A percentile compares a stretch with the other conserved stretches of the same genome.
Conservation (phyloP, 2,888 invertebrate genomes). For the Clunio marinus region DNA sequence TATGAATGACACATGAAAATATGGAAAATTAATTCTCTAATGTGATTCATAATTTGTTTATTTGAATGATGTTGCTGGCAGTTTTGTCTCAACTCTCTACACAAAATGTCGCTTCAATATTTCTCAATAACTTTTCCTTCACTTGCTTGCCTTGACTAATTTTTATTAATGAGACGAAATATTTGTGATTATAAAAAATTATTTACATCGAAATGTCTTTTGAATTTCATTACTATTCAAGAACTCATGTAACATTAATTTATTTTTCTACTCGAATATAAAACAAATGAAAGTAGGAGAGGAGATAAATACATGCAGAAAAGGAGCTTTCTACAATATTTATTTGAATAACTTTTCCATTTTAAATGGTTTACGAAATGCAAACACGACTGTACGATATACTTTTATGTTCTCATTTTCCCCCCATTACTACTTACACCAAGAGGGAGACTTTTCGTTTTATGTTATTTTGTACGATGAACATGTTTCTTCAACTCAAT, state of each 20-base stretch:
- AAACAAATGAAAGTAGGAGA: neutral
- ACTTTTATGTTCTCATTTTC: neutral
- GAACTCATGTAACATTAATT: neutral
- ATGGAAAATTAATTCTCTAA: slow-evolving; percentile 36
- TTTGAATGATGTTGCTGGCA: too few relatives aligned
- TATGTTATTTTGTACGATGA: neutral
- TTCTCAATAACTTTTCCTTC: too few relatives aligned
- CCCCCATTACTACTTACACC: neutral
- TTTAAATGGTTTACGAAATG: slow-evolving; percentile 38
- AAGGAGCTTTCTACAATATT: slow-evolving; percentile 16
- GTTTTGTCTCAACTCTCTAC: too few relatives aligned
- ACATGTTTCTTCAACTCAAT: neutral
- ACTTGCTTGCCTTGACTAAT: too few relatives aligned
- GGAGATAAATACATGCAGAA: slow-evolving; percentile 3
- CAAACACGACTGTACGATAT: slow-evolving; percentile 16
- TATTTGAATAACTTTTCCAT: slow-evolving; percentile 39
- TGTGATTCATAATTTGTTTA: neutral
- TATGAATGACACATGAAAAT: slow-evolving; percentile 19
- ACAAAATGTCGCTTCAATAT: too few relatives aligned
- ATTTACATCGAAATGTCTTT: neutral
- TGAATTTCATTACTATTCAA: neutral
- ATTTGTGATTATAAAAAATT: too few relatives aligned
- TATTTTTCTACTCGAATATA: slow-evolving; percentile 18
- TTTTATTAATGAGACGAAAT: too few relatives aligned
- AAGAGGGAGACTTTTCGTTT: neutral